A percentile compares a stretch with the other conserved stretches of the same genome.
Conservation (phyloP, 2,888 invertebrate genomes). For the Heliconius aoede region DNA sequence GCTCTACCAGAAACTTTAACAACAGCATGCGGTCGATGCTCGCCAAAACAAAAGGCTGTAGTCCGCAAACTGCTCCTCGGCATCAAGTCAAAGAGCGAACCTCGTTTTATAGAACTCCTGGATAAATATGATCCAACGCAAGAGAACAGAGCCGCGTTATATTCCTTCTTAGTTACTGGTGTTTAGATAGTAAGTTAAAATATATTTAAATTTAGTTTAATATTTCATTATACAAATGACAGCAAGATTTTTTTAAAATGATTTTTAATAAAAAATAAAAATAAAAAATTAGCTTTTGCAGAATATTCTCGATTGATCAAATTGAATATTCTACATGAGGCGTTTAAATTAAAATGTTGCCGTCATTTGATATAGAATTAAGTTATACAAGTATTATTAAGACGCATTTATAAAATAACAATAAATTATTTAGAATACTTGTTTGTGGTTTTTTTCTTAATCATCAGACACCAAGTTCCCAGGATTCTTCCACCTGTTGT, state of each 20-base stretch:
- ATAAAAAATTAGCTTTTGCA: not conserved
- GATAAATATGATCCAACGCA: slow-evolving; percentile 89
- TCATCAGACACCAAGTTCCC: no score
- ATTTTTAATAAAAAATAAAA: not conserved
- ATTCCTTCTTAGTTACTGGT: slow-evolving; percentile 76
- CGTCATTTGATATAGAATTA: slow-evolving; percentile 1
- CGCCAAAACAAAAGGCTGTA: slow-evolving; percentile 85
- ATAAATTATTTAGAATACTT: not conserved
- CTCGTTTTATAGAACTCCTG: slow-evolving; percentile 86
- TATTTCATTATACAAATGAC: slow-evolving; percentile 7
- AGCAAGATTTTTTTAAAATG: not conserved
- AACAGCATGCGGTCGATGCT: slow-evolving; percentile 87
- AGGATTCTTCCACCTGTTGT: no score
- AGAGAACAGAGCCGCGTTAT: slow-evolving; percentile 85
- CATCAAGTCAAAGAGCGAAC: slow-evolving; percentile 87
- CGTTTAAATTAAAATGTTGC: not conserved
- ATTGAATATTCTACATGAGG: not conserved
- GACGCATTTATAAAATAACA: slow-evolving; percentile 24
- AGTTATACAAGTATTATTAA: slow-evolving; percentile 12
- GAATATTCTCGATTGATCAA: not conserved
- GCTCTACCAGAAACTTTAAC: slow-evolving; percentile 88
- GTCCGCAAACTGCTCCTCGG: slow-evolving; percentile 86
- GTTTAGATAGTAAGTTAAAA: slow-evolving; percentile 58
- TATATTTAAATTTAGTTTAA: not conserved
- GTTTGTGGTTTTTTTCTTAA: not conserved